A percentile compares a stretch with the other conserved stretches of the same genome.
Evolutionary conservation across 2,113 vertebrate species (phyloP).

Genomic region (Suncus etruscus): DNA sequence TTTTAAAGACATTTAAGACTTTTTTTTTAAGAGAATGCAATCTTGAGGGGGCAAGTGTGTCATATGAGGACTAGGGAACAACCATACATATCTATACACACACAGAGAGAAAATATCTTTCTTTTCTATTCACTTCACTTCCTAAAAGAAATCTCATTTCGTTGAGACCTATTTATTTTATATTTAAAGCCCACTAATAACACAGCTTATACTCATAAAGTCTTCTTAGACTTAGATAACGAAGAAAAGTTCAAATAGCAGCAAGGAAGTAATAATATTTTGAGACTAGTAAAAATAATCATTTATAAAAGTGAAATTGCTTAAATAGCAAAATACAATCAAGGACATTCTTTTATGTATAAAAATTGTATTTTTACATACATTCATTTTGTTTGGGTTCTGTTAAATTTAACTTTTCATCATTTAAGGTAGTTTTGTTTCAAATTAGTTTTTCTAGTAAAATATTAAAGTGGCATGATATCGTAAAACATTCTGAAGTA

Average conservation of each 20-base stretch:
- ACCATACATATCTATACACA: background rate
- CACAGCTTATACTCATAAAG: constrained; percentile 38
- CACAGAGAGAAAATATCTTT: background rate
- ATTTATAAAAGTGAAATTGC: constrained; percentile 35
- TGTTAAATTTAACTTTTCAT: constrained; percentile 38
- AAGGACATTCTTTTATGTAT: constrained; percentile 20
- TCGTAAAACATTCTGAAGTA: constrained; percentile 61
- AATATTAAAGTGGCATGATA: constrained; percentile 30
- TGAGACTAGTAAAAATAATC: constrained; percentile 36
- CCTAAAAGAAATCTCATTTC: constrained; percentile 34
- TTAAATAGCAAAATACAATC: constrained; percentile 51
- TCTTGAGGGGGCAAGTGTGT: no score
- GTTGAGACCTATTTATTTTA: constrained; percentile 19
- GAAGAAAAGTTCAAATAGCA: constrained; percentile 24
- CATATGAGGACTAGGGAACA: no score
- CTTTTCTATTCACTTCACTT: background rate
- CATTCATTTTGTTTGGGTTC: constrained; percentile 25
- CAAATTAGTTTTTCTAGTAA: constrained; percentile 45
- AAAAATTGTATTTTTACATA: constrained; percentile 44
- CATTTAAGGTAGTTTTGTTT: constrained; percentile 1
- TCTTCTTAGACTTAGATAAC: constrained; percentile 9
- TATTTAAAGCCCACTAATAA: constrained; percentile 51
- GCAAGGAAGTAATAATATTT: constrained; percentile 39
- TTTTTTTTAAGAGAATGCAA: constrained; percentile 1
- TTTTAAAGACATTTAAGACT: background rate